phyloP scores from a whole-genome alignment of 2,113 vertebrate genomes.

The Struthio camelus region DNA sequence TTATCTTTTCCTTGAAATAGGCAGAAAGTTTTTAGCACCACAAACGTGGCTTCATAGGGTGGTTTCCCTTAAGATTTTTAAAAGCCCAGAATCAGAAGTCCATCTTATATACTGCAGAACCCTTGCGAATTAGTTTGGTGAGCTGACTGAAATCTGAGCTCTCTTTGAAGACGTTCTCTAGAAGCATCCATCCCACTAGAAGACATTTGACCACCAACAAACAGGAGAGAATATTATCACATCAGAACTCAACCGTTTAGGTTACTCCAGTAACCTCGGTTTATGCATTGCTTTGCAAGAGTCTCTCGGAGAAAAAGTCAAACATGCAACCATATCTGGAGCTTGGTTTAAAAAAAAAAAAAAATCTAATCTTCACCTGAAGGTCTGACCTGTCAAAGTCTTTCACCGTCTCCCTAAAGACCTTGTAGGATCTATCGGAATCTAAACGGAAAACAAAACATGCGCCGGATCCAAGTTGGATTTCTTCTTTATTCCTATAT shows the following conservation, averaged over 20 bases:
- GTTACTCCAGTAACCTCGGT: not conserved
- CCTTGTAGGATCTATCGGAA: no score
- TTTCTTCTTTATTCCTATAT: no score
- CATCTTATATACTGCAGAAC: not conserved
- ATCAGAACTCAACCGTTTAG: not conserved
- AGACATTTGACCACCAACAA: not conserved
- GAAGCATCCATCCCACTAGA: not conserved
- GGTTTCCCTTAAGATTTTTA: not conserved
- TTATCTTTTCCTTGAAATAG: not conserved
- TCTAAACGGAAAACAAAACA: no score
- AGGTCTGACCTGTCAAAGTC: no score
- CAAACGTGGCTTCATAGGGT: not conserved
- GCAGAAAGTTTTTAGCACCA: not conserved
- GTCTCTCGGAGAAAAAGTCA: not conserved
- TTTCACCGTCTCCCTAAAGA: no score
- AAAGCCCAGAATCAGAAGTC: not conserved
- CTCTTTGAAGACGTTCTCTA: not conserved
- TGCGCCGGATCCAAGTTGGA: no score
- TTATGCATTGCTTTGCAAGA: not conserved
- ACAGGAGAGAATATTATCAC: not conserved
- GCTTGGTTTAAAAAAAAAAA: no score
- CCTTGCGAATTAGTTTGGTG: not conserved
- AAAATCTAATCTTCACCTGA: not conserved
- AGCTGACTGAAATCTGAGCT: not conserved
- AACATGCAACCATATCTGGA: not conserved